A percentile compares a stretch with the other conserved stretches of the same genome.
phyloP scores from a whole-genome alignment of 2,888 invertebrate genomes.

The Chironomus riparius region DNA sequence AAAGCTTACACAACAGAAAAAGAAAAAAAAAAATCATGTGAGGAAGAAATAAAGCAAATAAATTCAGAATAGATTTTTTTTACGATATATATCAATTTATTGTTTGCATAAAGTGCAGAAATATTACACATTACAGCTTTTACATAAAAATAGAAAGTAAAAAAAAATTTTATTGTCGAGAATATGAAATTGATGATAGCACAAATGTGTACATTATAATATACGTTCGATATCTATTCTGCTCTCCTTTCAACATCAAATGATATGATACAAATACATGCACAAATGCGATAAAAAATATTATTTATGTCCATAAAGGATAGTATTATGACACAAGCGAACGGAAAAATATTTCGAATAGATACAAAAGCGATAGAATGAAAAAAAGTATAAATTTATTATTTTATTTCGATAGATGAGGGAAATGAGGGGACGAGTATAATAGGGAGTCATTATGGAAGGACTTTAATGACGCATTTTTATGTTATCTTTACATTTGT shows the following conservation, averaged over 20 bases:
- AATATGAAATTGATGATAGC: not conserved
- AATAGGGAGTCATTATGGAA: too few relatives aligned
- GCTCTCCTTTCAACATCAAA: not conserved
- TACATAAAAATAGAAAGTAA: not conserved
- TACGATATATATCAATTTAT: not conserved
- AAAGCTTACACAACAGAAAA: not conserved
- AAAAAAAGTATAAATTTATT: too few relatives aligned
- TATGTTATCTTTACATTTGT: too few relatives aligned
- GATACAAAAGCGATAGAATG: too few relatives aligned
- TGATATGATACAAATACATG: not conserved
- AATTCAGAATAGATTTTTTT: not conserved
- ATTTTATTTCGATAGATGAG: too few relatives aligned
- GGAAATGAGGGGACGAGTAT: too few relatives aligned
- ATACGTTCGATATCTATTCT: not conserved
- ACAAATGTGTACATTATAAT: not conserved
- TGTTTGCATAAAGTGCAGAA: not conserved
- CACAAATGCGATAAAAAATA: not conserved
- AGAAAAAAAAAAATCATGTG: not conserved
- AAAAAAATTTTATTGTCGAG: not conserved
- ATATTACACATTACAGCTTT: not conserved
- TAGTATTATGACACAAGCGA: not conserved
- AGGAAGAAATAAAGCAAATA: too few relatives aligned
- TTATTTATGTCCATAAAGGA: slow-evolving; percentile 4
- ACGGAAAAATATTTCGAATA: too few relatives aligned
- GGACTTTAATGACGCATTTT: too few relatives aligned